Conservation (phyloP, 2,888 invertebrate species). For the Hedya salicella region DNA sequence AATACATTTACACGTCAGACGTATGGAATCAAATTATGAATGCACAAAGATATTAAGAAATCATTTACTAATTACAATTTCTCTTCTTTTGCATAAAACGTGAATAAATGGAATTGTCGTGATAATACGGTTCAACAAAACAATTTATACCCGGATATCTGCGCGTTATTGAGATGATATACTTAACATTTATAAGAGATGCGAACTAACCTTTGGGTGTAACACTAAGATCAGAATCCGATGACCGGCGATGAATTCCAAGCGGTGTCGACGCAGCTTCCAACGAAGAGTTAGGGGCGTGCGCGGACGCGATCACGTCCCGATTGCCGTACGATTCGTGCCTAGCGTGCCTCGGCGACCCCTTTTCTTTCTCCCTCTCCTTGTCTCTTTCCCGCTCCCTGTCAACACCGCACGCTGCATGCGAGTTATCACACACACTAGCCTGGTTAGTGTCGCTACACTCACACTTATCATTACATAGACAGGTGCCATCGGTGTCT, state of each 20-base stretch:
- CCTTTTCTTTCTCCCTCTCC: conserved; percentile 61
- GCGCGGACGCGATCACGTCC: conserved; percentile 61
- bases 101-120: too few relatives aligned
- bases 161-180: too few relatives aligned
- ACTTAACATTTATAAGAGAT: neutral
- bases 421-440: conserved; percentile 84
- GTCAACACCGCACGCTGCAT: conserved; percentile 82
- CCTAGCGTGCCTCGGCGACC: conserved; percentile 80
- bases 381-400: conserved; percentile 69
- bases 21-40: too few relatives aligned
- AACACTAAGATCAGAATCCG: conserved; percentile 96
- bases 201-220: conserved; percentile 93
- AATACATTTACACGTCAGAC: too few relatives aligned
- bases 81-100: neutral
- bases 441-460: conserved; percentile 69
- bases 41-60: too few relatives aligned
- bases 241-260: conserved; percentile 91
- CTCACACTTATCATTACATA: conserved; percentile 49
- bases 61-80: too few relatives aligned
- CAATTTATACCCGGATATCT: too few relatives aligned
- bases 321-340: conserved; percentile 84
- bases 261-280: conserved; percentile 79
- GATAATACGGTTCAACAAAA: too few relatives aligned
- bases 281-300: conserved; percentile 66
- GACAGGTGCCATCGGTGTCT: conserved; percentile 60